phyloP scores from a whole-genome alignment of 2,888 invertebrate species.

The Mimas tiliae region DNA sequence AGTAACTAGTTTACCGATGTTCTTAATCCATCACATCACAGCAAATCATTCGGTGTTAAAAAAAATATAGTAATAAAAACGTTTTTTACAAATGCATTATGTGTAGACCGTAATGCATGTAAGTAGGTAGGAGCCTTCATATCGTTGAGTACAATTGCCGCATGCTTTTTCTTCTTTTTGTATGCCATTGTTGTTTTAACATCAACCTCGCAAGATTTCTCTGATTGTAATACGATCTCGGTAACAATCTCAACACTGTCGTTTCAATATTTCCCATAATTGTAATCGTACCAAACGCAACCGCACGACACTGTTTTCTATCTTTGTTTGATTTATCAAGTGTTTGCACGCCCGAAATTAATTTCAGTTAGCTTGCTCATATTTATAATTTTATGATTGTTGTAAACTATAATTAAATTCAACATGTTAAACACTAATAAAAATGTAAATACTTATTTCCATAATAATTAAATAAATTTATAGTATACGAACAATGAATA shows the following conservation, averaged over 20 bases:
- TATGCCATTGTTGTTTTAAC: conserved; percentile 48
- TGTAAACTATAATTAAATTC: neutral
- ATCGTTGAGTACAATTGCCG: conserved; percentile 11
- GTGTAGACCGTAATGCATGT: conserved; percentile 1
- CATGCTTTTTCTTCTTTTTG: conserved; percentile 41
- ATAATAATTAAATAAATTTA: conserved; percentile 5
- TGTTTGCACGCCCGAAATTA: neutral
- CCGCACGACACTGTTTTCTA: conserved; percentile 38
- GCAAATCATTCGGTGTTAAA: too few relatives aligned
- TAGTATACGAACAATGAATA: neutral
- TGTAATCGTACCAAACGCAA: conserved; percentile 45
- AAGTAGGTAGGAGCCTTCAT: conserved; percentile 16
- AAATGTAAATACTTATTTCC: neutral
- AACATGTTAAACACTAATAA: neutral
- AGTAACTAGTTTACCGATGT: too few relatives aligned
- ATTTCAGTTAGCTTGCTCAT: neutral
- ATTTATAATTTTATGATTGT: neutral
- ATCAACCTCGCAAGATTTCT: conserved; percentile 61
- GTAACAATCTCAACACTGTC: conserved; percentile 50
- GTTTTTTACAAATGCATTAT: neutral
- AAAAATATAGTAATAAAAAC: neutral
- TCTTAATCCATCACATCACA: too few relatives aligned
- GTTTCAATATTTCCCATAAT: conserved; percentile 60
- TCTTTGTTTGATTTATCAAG: conserved; percentile 12
- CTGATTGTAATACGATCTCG: conserved; percentile 51